Percentiles rank a stretch among this genome's conserved stretches.
phyloP scores from a whole-genome alignment of 2,113 vertebrate genomes.

The Paradoxurus hermaphroditus region DNA sequence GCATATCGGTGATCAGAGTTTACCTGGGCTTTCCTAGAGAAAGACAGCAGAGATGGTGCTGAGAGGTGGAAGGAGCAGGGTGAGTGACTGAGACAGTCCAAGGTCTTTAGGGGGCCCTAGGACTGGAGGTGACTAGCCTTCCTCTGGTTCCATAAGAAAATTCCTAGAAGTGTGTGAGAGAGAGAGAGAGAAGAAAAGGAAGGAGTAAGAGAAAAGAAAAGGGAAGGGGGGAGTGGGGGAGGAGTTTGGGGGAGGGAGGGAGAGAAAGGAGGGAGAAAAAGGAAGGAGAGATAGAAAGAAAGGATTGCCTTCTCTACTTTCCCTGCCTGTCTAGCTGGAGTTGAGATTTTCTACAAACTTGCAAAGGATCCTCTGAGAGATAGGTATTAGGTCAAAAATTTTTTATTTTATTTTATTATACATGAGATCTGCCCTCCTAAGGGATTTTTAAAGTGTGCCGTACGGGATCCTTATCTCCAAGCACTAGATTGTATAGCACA shows the following conservation, averaged over 20 bases:
- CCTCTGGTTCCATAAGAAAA: not conserved
- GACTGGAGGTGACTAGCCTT: not conserved
- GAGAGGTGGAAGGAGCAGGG: not conserved
- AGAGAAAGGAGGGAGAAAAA: not conserved
- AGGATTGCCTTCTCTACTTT: not conserved
- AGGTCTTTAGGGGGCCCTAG: not conserved
- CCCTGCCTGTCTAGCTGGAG: not conserved
- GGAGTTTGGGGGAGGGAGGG: no score
- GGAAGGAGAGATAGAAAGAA: not conserved
- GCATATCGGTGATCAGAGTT: not conserved
- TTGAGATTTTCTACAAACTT: not conserved
- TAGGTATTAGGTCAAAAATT: not conserved
- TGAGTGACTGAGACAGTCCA: no score
- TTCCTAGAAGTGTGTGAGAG: not conserved
- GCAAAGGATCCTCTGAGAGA: not conserved
- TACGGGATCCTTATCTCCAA: not conserved
- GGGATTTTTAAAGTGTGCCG: not conserved
- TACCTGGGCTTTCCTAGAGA: not conserved
- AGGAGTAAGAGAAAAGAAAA: not conserved
- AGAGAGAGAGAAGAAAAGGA: not conserved
- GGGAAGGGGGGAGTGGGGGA: not conserved
- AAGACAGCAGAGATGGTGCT: not conserved
- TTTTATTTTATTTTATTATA: not conserved
- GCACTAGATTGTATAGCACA: not conserved
- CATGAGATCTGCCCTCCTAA: not conserved